Percentiles rank a stretch among this genome's conserved stretches.
Conservation (phyloP, 2,113 vertebrate genomes). For the sheep (Ovis aries) region ARS-UI_Ramb_v3.0 NC_056058.1:18287001-18287500, state of each 20-base stretch:
- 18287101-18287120: neutral
- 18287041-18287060: neutral
- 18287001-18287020: neutral
- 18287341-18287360: neutral
- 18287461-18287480: neutral
- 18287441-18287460: neutral
- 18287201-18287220: neutral
- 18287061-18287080: neutral
- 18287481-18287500: accelerated
- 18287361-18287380: neutral
- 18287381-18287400: accelerated
- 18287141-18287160: neutral
- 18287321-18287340: neutral
- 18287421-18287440: accelerated
- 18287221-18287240: neutral
- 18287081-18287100: neutral
- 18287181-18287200: constrained; percentile 10
- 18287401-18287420: neutral
- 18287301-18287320: constrained; percentile 47
- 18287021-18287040: neutral
- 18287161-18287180: neutral
- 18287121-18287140: neutral
- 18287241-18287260: constrained; percentile 33
- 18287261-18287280: constrained; percentile 76
- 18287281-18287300: constrained; percentile 59